Conservation (phyloP, 2,888 invertebrate genomes). For the Aquatica leii region DNA sequence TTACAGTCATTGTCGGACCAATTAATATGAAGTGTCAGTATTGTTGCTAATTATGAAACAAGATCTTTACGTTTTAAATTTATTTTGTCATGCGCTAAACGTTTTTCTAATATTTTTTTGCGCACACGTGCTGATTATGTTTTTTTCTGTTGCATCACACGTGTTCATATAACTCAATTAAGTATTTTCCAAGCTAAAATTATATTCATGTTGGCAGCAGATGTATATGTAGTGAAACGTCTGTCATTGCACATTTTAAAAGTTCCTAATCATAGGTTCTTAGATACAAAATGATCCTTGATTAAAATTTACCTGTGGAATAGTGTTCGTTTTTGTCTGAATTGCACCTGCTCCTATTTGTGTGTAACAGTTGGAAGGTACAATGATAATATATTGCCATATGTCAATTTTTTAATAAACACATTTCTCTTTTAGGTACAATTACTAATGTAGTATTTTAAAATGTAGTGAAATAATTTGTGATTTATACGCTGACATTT, state of each 20-base stretch:
- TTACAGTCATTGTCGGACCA: too few species aligned
- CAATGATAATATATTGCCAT: conserved; percentile 28
- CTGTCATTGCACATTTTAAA: conserved; percentile 25
- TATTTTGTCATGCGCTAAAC: too few species aligned
- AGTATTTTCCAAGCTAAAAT: too few species aligned
- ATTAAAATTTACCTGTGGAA: conserved; percentile 25
- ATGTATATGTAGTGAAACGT: conserved; percentile 17
- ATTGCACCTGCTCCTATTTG: conserved; percentile 27
- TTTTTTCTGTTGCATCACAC: too few species aligned
- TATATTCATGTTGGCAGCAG: conserved; percentile 20
- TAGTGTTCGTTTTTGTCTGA: conserved; percentile 16
- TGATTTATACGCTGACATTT: too few species aligned
- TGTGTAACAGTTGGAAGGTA: conserved; percentile 21
- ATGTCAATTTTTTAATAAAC: conserved; percentile 26
- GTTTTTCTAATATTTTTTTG: too few species aligned
- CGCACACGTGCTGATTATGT: too few species aligned
- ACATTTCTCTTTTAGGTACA: conserved; percentile 13
- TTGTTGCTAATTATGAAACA: too few species aligned
- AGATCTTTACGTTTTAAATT: too few species aligned
- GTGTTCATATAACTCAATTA: too few species aligned
- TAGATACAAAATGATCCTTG: conserved; percentile 16
- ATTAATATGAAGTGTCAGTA: too few species aligned
- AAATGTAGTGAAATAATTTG: too few species aligned
- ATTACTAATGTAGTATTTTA: conserved; percentile 10
- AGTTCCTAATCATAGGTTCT: conserved; percentile 31